Evolutionary conservation across 2,113 vertebrate species (phyloP), one percentile per base, ranked within the genome.

Genomic region (Centropus bengalensis): DNA sequence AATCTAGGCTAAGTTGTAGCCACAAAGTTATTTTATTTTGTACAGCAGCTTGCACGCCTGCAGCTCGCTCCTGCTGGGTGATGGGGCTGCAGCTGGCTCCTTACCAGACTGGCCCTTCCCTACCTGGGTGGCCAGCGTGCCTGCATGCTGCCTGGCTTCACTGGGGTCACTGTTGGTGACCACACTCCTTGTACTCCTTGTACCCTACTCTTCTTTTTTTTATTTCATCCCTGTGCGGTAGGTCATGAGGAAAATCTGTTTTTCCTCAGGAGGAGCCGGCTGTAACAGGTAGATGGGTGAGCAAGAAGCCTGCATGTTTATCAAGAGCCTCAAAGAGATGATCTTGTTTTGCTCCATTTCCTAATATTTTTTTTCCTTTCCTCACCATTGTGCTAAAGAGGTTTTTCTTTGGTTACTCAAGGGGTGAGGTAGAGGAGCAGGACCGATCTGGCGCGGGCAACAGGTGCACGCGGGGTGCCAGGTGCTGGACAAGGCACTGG

Each of bases 251-350:
- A 89, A 74, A 66, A 30, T 9, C 69, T 55, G 30, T 14, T 66
- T 6, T 51, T 86, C 16, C 66, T 49, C n/a, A n/a, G n/a, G n/a
- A n/a, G 10, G 56, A 14, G n/a, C 33, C 28, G 0, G 3, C 32
- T 28, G 7, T 12, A 42, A 36, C 56, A 78, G 69, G 0, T 4
- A 15, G 36, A 44, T 47, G 30, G 8, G 58, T 69, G 58, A 76
- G 55, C n/a, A 66, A 93, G 88, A 86, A 88, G 60, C 69, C 40
- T 71, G 56, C 64, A 49, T 49, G 27, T 91, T 71, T 84, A 79
- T 44, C 32, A 45, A 18, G 70, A 86, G 33, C 44, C 58, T 69
- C 49, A 32, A 5, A 73, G 42, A 89, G 15, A 58, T 6, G 1
- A 24, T 79, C 18, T 93, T 45, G 27, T 74, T 88, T 88, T 69